Conservation (phyloP, 2,113 vertebrate species). For the Verasper variegatus region DNA sequence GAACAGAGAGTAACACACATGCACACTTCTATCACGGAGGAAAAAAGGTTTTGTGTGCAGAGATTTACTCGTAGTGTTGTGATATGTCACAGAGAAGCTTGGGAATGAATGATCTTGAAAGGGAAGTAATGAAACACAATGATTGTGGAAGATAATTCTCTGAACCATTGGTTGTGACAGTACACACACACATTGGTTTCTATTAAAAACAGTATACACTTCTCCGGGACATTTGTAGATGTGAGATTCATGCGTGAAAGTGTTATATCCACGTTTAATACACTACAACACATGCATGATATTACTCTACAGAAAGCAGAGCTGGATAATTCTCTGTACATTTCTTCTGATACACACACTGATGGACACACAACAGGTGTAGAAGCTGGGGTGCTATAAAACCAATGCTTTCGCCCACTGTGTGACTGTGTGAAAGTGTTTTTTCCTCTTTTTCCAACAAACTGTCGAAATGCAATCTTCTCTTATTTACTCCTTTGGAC, state of each 20-base stretch:
- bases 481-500: constrained; percentile 4
- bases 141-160: not conserved
- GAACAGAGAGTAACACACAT: not conserved
- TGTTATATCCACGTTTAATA: not conserved
- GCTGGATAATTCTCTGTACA: not conserved
- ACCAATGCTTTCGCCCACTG: constrained; percentile 1
- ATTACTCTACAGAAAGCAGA: not conserved
- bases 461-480: constrained; percentile 1
- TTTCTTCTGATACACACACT: not conserved
- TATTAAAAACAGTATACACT: too few relatives aligned
- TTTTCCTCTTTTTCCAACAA: constrained; percentile 8
- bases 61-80: not conserved
- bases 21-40: not conserved
- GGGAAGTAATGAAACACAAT: not conserved
- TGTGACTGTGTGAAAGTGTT: not conserved
- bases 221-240: too few relatives aligned
- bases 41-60: not conserved
- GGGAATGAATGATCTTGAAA: not conserved
- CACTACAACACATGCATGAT: not conserved
- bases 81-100: not conserved
- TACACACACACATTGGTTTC: too few relatives aligned
- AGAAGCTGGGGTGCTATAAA: constrained; percentile 19
- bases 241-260: too few relatives aligned
- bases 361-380: constrained; percentile 33
- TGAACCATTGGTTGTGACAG: too few relatives aligned